Evolutionary conservation across 2,888 invertebrate genomes (phyloP), one percentile per base, ranked within the genome.

Genomic region (Girardia tigrina): DNA sequence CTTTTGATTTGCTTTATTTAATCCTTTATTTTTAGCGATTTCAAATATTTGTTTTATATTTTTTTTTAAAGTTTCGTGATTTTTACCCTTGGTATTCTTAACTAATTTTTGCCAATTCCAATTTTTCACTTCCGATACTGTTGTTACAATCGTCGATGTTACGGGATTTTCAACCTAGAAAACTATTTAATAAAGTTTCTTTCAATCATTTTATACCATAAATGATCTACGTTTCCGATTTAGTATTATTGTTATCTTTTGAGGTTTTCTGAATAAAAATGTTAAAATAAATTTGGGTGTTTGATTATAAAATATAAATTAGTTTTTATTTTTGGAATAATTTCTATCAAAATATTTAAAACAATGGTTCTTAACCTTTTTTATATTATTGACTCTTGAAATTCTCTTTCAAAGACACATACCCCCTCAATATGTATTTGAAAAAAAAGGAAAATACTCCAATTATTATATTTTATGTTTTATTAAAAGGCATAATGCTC

Each of bases 221-320:
- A 56, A 56, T 56, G 56, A 56, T 23, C 56, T 56, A 20, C 56
- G 56, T 56, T 56, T 56, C 4, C 56, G 56, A 56, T 56, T 56
- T 4, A 56, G n/a, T 6, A 56, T 16, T 20, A 56, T 56, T 56
- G 56, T 56, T 56, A 56, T 56, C 23, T 56, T 56, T 6, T n/a
- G 56, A 56, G 56, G n/a, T n/a, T n/a, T n/a, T n/a, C n/a, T n/a
- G n/a, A n/a, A n/a, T n/a, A n/a, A n/a, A n/a, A n/a, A n/a, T n/a
- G n/a, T n/a, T n/a, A n/a, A n/a, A n/a, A n/a, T n/a, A n/a, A n/a
- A n/a, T n/a, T n/a, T n/a, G n/a, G n/a, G n/a, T n/a, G n/a, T n/a
- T n/a, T n/a, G n/a, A n/a, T n/a, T n/a, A n/a, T n/a, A n/a, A n/a
- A n/a, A n/a, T n/a, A n/a, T n/a, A n/a, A n/a, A n/a, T n/a, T n/a